Evolutionary conservation across 2,797 vertebrate species (phyloP), one percentile per base, ranked within the genome.

Genomic region (Danio aesculapii): DNA sequence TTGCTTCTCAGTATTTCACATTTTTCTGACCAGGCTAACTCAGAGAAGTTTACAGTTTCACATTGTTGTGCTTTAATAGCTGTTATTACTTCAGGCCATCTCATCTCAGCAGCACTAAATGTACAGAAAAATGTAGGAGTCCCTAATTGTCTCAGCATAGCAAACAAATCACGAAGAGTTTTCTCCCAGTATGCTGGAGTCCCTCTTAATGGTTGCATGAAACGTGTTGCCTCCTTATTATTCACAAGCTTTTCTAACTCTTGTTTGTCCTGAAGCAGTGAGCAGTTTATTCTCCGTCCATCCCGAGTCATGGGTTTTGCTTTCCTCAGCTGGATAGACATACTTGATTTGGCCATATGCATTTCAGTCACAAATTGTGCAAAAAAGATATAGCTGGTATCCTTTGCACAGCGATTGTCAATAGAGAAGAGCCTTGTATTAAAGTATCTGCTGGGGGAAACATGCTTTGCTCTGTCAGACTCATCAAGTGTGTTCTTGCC

Each of bases 161-260:
- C 80, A 67, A 77, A 72, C 0, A 84, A 16, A 9, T 81, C 76
- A 12, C 70, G 14, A 0, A 76, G 19, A 1, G 71, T 81, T 44
- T 84, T 84, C 64, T 86, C 77, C 84, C 84, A 85, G 43, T 81
- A 84, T 0, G 75, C 81, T 46, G 83, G 83, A 17, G 83, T 82
- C 0, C 86, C 83, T 83, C 86, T 86, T 39, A 87, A 50, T 13
- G 69, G 85, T 21, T 81, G 81, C 83, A 86, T 86, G 66, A 83
- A 86, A 4, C 72, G 44, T 4, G 66, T 84, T 3, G 73, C 83
- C 8, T 87, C 83, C 3, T 11, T 67, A 12, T 81, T 83, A 0
- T 30, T 41, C 5, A 85, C n/a, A 19, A 81, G 68, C 49, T 53
- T 63, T 12, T 85, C 70, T 3, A 86, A 11, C 41, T 85, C 68